Evolutionary conservation across 2,113 vertebrate genomes (phyloP).

Genomic region (Thunnus thynnus): DNA sequence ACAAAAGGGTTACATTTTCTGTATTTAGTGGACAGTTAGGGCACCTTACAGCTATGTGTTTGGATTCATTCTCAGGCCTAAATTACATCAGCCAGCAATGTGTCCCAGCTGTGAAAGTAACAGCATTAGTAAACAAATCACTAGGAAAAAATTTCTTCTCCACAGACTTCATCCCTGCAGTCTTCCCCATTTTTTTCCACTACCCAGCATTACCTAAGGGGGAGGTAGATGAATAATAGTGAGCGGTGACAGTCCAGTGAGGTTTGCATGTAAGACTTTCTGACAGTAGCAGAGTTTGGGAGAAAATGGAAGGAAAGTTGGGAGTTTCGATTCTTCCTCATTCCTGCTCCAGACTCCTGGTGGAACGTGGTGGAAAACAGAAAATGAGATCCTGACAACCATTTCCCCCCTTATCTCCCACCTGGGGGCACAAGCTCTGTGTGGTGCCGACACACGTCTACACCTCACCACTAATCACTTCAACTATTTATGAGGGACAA

Average conservation of each 20-base stretch:
- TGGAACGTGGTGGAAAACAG: not conserved
- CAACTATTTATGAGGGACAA: conserved; percentile 92
- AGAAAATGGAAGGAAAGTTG: not conserved
- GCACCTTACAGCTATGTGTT: conserved; percentile 6
- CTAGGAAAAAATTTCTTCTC: not conserved
- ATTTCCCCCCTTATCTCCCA: conserved; percentile 76
- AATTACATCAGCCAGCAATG: conserved; percentile 26
- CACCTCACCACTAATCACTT: conserved; percentile 89
- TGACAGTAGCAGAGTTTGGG: conserved; percentile 20
- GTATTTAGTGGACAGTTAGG: conserved; percentile 10
- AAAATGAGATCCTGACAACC: conserved; percentile 13
- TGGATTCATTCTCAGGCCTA: not conserved
- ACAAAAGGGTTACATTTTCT: conserved; percentile 18
- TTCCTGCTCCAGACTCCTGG: not conserved
- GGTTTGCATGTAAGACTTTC: conserved; percentile 22
- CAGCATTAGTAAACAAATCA: conserved; percentile 40
- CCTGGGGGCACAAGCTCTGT: conserved; percentile 82
- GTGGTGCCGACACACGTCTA: conserved; percentile 81
- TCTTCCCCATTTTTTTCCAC: conserved; percentile 1
- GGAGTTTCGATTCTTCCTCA: conserved; percentile 1
- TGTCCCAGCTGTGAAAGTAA: conserved; percentile 22
- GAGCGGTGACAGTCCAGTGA: not conserved
- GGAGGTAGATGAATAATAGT: not conserved
- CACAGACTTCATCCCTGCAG: not conserved
- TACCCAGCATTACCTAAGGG: not conserved